These are phyloP conservation scores for Psettodes erumei DNA, from an alignment of 2,113 vertebrate genomes.

Conservation along the genomic window DNA sequence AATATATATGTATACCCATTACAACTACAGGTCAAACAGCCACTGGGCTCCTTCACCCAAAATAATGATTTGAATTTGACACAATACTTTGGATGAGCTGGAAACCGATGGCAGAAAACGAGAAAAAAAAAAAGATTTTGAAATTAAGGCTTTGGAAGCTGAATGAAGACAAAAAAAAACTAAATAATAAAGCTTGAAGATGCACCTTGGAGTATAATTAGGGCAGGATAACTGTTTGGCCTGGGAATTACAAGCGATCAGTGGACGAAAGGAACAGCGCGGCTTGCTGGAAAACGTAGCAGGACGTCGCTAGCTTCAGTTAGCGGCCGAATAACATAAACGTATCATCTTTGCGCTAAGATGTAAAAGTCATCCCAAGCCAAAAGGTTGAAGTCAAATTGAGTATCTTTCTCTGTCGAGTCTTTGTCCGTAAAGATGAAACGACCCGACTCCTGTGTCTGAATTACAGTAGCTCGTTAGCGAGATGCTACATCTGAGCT, in stretches of 20 bases:
- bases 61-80: background rate
- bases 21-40: background rate
- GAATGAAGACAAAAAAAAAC: background rate
- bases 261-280: background rate
- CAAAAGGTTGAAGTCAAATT: too few species aligned
- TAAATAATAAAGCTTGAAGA: background rate
- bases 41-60: background rate
- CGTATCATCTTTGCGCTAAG: too few species aligned
- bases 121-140: background rate
- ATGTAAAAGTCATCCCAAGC: too few species aligned
- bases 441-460: too few species aligned
- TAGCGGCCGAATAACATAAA: too few species aligned
- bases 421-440: too few species aligned
- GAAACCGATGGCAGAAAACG: background rate
- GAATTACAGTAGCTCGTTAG: too few species aligned
- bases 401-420: too few species aligned
- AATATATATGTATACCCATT: too few species aligned
- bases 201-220: background rate
- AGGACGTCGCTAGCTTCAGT: too few species aligned
- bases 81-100: background rate
- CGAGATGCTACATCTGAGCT: too few species aligned
- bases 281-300: too few species aligned
- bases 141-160: conserved; percentile 16
- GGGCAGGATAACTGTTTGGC: background rate
- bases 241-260: background rate